A percentile compares a stretch with the other conserved stretches of the same genome.
These are phyloP conservation scores for Hypotaenidia okinawae DNA, from an alignment of 2,797 vertebrate species.

Conservation along the genomic window DNA sequence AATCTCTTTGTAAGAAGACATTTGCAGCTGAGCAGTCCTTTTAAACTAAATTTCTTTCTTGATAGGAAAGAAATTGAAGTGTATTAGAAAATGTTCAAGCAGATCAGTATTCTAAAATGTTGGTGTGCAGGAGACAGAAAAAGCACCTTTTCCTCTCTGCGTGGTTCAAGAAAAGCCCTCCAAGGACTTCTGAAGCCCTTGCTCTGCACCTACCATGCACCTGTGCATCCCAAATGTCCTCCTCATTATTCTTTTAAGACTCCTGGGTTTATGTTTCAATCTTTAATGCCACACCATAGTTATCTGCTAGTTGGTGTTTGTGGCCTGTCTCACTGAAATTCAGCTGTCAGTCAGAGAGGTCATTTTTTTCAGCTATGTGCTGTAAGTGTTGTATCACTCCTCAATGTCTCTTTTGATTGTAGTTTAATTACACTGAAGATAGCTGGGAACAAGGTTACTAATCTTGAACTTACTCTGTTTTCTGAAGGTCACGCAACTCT, in stretches of 20 bases:
- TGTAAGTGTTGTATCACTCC: not conserved
- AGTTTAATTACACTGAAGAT: not conserved
- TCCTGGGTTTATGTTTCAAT: not conserved
- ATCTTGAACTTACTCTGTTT: not conserved
- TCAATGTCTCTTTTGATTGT: not conserved
- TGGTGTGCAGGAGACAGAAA: not conserved
- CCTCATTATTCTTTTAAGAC: not conserved
- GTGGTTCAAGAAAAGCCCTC: not conserved
- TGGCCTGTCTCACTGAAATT: not conserved
- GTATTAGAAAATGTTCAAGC: not conserved
- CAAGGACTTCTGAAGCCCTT: not conserved
- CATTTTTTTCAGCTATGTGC: not conserved
- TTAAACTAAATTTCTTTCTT: not conserved
- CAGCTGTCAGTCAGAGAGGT: not conserved
- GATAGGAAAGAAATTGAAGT: not conserved
- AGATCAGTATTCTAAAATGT: conserved; percentile 5
- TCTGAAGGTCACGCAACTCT: not conserved
- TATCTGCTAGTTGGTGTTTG: not conserved
- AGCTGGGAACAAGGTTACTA: not conserved
- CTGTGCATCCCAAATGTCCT: not conserved
- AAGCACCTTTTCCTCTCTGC: not conserved
- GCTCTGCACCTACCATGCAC: not conserved
- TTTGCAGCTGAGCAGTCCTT: conserved; percentile 18
- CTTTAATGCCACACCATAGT: not conserved
- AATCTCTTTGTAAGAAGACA: conserved; percentile 16